Evolutionary conservation across 2,888 invertebrate genomes (phyloP), one percentile per base, ranked within the genome.

Genomic region (Lypha dubia): DNA sequence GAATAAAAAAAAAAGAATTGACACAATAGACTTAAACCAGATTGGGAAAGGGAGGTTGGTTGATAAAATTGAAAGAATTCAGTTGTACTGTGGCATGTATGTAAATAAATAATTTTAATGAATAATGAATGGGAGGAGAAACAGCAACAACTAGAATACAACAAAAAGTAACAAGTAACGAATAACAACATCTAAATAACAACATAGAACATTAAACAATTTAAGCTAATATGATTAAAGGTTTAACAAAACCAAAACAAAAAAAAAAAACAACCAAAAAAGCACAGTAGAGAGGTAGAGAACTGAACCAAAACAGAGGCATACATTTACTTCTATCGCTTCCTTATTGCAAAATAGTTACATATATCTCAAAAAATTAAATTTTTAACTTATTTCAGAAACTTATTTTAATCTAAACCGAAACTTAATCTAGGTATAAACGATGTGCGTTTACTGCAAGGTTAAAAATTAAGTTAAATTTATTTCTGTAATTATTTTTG

Each of bases 171-270:
- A 49, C 3, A 28, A 28, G n/a, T 28, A 28, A 28, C 28, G n/a
- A 77, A 70, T 13, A 79, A 71, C 46, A 65, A 17, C 35, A 79
- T 38, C 46, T 56, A 71, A 67, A 58, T 17, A 67, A 22, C 38
- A 67, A 41, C 60, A 83, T n/a, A 83, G 71, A 73, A 77, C 83
- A 83, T 79, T 73, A 73, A 79, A 58, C 65, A 76, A 76, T 80
- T 84, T 68, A 76, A 84, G 71, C 38, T 76, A 73, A 84, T 84
- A 46, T 67, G 71, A 80, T 80, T 84, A 79, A 84, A 73, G 80
- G 70, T 44, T 76, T 79, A 71, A 32, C 24, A 51, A 44, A 7
- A n/a, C n/a, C n/a, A n/a, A n/a, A 38, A 56, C 11, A 17, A 28
- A 56, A 17, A 24, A 13, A 28, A 32, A 13, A 44, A 56, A 17